Evolutionary conservation across 2,113 vertebrate genomes (phyloP), one percentile per base, ranked within the genome.

Genomic region (Pseudopipra pipra): DNA sequence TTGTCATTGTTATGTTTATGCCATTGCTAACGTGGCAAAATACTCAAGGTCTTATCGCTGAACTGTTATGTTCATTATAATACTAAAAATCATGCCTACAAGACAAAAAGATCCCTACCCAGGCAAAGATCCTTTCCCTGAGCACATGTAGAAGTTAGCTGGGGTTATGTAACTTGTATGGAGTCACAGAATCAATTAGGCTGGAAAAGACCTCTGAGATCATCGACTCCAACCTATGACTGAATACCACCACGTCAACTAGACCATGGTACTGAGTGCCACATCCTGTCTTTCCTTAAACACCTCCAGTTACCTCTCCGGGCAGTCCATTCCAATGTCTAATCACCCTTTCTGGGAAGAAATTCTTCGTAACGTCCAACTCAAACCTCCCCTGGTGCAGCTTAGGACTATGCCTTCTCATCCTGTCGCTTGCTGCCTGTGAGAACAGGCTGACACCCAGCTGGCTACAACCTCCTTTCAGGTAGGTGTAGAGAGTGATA

Each of bases 161-260:
- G 46, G 24, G 21, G 7, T 68, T 21, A 61, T 7, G 24, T 30
- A 62, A 70, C 62, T 31, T 76, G n/a, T 30, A 47, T 2, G 25
- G 46, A 82, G 68, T 54, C 25, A 62, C 14, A 41, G 39, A 43
- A 39, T 17, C 47, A 75, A 76, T 55, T 4, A 37, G 25, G 22
- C 7, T 63, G 55, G 19, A 37, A 76, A 83, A 49, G 63, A 30
- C 25, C 55, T 75, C 55, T 37, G 19, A 49, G 41, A 63, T 16
- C 16, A 62, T 12, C 0, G 0, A 83, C 14, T 55, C 47, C 12
- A 27, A 62, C 27, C 0, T 0, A 31, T 7, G 17, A 62, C n/a
- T 14, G 13, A 55, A 41, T 23, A 52, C 2, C 20, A 35, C 12
- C 9, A 8, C 23, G 21, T 19, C 47, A 89, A 62, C 11, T 6